These are phyloP conservation scores for Gnathonemus longibarbis DNA, from an alignment of 2,113 vertebrate species.

Conservation along the genomic window DNA sequence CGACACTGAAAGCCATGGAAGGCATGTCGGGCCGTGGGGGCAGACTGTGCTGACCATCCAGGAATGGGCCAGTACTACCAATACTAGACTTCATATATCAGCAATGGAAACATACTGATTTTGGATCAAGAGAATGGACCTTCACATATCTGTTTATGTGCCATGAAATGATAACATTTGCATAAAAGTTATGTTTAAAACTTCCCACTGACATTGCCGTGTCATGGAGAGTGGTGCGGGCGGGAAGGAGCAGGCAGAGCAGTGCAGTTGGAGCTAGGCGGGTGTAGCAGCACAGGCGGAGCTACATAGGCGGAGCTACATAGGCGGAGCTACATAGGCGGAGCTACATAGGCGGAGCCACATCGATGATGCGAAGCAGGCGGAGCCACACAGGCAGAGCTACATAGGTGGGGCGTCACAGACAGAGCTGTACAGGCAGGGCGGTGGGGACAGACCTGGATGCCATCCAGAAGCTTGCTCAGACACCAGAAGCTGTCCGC, in stretches of 20 bases:
- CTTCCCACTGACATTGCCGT: background rate
- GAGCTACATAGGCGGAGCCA: background rate
- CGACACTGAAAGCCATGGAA: background rate
- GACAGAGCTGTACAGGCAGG: background rate
- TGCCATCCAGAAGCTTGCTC: conserved; percentile 96
- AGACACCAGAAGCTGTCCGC: conserved; percentile 98
- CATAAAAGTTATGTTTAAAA: background rate
- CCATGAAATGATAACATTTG: background rate
- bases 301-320: background rate
- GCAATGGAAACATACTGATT: background rate
- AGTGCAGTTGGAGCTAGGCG: background rate
- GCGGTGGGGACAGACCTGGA: conserved; percentile 69
- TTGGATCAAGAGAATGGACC: background rate
- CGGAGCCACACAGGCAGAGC: background rate
- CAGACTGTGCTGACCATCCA: background rate
- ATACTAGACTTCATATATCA: background rate
- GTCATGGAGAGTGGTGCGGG: background rate
- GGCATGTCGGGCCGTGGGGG: background rate
- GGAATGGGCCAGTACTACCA: background rate
- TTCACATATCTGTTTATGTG: background rate
- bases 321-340: background rate
- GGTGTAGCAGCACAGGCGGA: background rate
- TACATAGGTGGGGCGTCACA: background rate
- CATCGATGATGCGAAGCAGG: too few relatives aligned
- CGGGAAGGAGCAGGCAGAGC: background rate